Evolutionary conservation across 2,888 invertebrate genomes (phyloP), one percentile per base, ranked within the genome.

Genomic region (Patella depressa): DNA sequence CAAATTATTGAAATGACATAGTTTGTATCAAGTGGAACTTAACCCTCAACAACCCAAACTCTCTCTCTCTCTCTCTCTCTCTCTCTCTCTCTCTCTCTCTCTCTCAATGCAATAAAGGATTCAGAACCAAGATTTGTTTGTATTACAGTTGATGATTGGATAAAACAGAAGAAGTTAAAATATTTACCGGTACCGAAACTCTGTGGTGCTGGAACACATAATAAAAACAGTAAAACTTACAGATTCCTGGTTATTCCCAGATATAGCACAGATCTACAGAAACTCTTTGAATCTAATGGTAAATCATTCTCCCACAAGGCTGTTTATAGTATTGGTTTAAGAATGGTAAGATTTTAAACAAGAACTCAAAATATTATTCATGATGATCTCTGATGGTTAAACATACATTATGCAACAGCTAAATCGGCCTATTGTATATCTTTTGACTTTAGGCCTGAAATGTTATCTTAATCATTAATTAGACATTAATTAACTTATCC

Each of bases 161-260:
- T 94, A 85, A 91, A 92, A 83, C 89, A 93, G 82, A 93, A 94
- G 84, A 94, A 94, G 86, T 87, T 97, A 34, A 93, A 94, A 78
- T 93, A 93, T 57, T 92, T 98, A 2, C 98, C 98, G 17, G 95
- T 98, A 93, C 98, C 98, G 0, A 94, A 94, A 78, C 98, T 96
- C 90, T 94, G 98, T 79, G 96, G 96, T 15, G 96, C 95, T 75
- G 99, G 99, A 1, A 96, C 96, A 7, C 96, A 97, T 89, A 93
- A 94, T 77, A 94, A 94, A 85, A 94, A 94, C n/a, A 94, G 94
- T 34, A 81, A 94, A 65, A 95, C 95, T 85, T 97, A 97, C 90
- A 94, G 99, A 79, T 99, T 98, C 92, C 94, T 99, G 84, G 96
- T 99, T n/a, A 94, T 99, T 89, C 97, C 97, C 5, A 94, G 96